Evolutionary conservation across 1,140 invertebrate genomes (phyloP).

Genomic region (Fopius arisanus): DNA sequence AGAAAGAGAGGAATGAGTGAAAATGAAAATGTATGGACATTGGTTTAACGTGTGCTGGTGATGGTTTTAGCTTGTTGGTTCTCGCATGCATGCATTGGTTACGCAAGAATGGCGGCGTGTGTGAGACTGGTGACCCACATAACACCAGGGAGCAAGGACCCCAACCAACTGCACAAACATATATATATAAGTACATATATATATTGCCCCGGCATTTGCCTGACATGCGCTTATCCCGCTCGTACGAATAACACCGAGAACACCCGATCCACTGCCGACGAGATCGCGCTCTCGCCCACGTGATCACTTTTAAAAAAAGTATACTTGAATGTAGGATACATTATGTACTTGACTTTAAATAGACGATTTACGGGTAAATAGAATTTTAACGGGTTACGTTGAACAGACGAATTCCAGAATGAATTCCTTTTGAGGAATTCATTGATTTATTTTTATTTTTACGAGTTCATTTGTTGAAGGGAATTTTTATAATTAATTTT

Average conservation of each 20-base stretch:
- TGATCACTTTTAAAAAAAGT: too few species aligned
- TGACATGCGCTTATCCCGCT: background rate
- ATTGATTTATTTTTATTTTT: too few species aligned
- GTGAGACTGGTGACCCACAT: slow-evolving; percentile 67
- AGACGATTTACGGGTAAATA: too few species aligned
- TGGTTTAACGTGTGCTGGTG: slow-evolving; percentile 28
- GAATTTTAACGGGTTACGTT: too few species aligned
- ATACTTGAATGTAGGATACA: too few species aligned
- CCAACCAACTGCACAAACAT: slow-evolving; percentile 35
- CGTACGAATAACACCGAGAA: background rate
- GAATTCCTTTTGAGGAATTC: too few species aligned
- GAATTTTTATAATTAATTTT: too few species aligned
- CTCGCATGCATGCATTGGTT: slow-evolving; percentile 62
- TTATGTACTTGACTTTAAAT: too few species aligned
- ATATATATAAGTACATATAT: background rate
- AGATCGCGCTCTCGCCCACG: slow-evolving; percentile 35
- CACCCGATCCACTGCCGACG: slow-evolving; percentile 21
- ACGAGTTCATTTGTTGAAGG: too few species aligned
- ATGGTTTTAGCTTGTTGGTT: slow-evolving; percentile 39
- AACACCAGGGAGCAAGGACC: slow-evolving; percentile 64
- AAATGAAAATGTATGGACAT: background rate
- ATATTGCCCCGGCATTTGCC: background rate
- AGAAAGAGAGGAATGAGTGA: background rate
- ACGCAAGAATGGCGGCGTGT: slow-evolving; percentile 64
- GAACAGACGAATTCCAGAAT: too few species aligned